Evolutionary conservation across 2,888 invertebrate genomes (phyloP), one percentile per base, ranked within the genome.

Genomic region (Phyllotreta striolata): DNA sequence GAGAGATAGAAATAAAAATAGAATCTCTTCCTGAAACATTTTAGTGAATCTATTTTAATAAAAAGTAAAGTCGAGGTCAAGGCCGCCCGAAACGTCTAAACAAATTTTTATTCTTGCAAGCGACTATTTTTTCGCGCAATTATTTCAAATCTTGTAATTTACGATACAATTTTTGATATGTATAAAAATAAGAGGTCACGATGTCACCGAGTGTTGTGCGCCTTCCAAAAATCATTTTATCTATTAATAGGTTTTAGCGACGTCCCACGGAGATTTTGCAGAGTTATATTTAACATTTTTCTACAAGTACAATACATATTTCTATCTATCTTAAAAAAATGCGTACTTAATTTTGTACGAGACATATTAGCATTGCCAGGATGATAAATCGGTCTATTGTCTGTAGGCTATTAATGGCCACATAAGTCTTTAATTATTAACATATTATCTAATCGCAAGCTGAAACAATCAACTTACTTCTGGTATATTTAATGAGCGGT

Each of bases 401-500:
- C 24, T 24, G 24, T 24, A 24, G 4, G 24, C 24, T 24, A 24
- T 24, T 24, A 24, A 24, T 24, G 24, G 24, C 24, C 24, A 24
- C 24, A 24, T 24, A 24, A 1, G 24, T 24, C 24, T 24, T 4
- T 4, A 41, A 10, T 3, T 1, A 3, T 41, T 3, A 10, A 6
- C 10, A n/a, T 41, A 41, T 3, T 2, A 10, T 41, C 6, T 41
- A 10, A 41, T 41, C 9, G 1, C 1, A n/a, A 41, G 51, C n/a
- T 55, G 69, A 43, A 40, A 41, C 55, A 9, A 13, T 14, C 14
- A 24, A 61, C 73, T 74, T 73, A 80, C 80, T 70, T 78, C 68
- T 43, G 63, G 62, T 61, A 80, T 68, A 70, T 78, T 72, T 12
- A 80, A 49, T 5, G 77, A 74, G 62, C 73, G 72, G 58, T 73